phyloP scores from a whole-genome alignment of 2,113 vertebrate genomes.

The Erpornis zantholeuca region DNA sequence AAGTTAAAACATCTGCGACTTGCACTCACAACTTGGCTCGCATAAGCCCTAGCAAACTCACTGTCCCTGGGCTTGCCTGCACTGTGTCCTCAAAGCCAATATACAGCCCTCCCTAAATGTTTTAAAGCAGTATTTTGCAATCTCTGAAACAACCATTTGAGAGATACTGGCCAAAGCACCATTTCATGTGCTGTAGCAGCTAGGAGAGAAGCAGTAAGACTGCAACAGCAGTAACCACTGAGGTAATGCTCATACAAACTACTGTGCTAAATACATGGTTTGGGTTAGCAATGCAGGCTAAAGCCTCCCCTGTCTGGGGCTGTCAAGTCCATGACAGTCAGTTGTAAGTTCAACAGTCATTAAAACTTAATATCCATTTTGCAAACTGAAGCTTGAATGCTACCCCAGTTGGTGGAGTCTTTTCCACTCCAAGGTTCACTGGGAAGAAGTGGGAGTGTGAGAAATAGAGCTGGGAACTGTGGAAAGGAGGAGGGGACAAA shows the following conservation, averaged over 20 bases:
- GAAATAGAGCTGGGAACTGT: not conserved
- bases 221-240: not conserved
- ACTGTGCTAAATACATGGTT: not conserved
- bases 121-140: not conserved
- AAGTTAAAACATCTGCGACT: not conserved
- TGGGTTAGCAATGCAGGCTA: not conserved
- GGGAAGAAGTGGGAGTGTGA: not conserved
- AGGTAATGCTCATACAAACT: not conserved
- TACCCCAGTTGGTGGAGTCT: not conserved
- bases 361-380: not conserved
- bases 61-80: not conserved
- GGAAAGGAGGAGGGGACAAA: not conserved
- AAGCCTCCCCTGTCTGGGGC: not conserved
- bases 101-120: not conserved
- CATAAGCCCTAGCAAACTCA: not conserved
- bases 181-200: not conserved
- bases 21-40: not conserved
- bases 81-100: not conserved
- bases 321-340: not conserved
- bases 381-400: not conserved
- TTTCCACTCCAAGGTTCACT: not conserved
- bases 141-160: not conserved
- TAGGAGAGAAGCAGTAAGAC: not conserved
- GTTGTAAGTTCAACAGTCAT: not conserved
- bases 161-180: not conserved